These are phyloP conservation scores for Peromyscus leucopus DNA, from an alignment of 2,113 vertebrate species.

Conservation along the genomic window DNA sequence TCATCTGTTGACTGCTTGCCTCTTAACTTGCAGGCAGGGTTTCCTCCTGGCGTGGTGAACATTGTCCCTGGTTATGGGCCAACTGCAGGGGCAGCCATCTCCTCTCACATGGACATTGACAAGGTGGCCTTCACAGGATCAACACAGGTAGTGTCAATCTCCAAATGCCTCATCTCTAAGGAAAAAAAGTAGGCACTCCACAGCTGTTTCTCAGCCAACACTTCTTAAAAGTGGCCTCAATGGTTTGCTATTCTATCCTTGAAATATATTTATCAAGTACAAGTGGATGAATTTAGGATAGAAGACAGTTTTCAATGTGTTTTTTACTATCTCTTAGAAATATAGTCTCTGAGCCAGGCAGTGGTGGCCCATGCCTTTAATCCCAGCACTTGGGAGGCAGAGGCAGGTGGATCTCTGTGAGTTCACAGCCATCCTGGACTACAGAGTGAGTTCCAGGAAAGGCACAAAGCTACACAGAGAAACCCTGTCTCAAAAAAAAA, in stretches of 20 bases:
- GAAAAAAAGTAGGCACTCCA: not conserved
- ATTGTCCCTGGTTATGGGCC: slow-evolving; percentile 93
- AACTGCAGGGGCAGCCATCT: slow-evolving; percentile 92
- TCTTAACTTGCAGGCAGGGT: slow-evolving; percentile 88
- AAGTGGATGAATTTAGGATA: slow-evolving; percentile 36
- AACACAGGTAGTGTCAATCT: slow-evolving; percentile 87
- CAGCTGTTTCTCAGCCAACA: not conserved
- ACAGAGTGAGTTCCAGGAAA: too few species aligned
- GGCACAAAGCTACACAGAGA: too few species aligned
- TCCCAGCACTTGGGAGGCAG: too few species aligned
- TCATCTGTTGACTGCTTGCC: not conserved
- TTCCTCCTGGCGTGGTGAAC: slow-evolving; percentile 94
- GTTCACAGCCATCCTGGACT: too few species aligned
- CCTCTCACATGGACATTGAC: slow-evolving; percentile 93
- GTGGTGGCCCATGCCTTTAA: too few species aligned
- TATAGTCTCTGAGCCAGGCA: not conserved
- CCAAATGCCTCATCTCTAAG: not conserved
- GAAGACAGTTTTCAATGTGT: not conserved
- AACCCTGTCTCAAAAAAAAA: too few species aligned
- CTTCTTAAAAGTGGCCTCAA: not conserved
- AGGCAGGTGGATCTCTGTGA: too few species aligned
- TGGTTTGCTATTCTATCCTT: slow-evolving; percentile 46
- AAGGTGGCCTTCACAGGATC: slow-evolving; percentile 87
- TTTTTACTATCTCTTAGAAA: slow-evolving; percentile 46
- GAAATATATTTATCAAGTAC: slow-evolving; percentile 38